Evolutionary conservation across 2,797 vertebrate genomes (phyloP).

Genomic region (Cetoscarus ocellatus): DNA sequence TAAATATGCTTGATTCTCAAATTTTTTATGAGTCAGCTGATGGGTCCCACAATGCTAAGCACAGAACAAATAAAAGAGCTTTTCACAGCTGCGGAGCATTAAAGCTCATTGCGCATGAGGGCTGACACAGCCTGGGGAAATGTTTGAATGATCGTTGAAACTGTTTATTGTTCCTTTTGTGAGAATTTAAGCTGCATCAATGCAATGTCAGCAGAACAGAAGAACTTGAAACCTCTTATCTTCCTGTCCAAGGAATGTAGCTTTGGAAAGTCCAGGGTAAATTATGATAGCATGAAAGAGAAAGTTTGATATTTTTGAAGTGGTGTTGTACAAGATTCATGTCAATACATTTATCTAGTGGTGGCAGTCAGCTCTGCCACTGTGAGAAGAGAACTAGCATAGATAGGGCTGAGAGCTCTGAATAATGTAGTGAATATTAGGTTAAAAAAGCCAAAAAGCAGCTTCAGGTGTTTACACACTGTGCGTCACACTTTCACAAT

Average conservation of each 20-base stretch:
- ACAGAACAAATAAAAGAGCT: not conserved
- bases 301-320: too few relatives aligned
- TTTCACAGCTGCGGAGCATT: constrained; percentile 32
- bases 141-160: constrained; percentile 20
- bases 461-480: too few relatives aligned
- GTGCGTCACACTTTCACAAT: too few relatives aligned
- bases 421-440: too few relatives aligned
- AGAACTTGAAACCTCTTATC: not conserved
- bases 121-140: constrained; percentile 15
- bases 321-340: too few relatives aligned
- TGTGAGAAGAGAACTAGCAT: too few relatives aligned
- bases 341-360: too few relatives aligned
- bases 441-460: too few relatives aligned
- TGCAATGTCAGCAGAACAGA: not conserved
- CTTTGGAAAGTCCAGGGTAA: not conserved
- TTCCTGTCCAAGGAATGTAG: not conserved
- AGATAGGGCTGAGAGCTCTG: too few relatives aligned
- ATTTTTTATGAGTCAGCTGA: not conserved
- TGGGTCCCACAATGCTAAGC: constrained; percentile 2
- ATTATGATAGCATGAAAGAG: too few relatives aligned
- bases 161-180: not conserved
- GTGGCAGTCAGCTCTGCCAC: too few relatives aligned
- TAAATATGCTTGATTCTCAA: not conserved
- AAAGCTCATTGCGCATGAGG: constrained; percentile 2
- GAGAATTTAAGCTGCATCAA: constrained; percentile 4